Percentiles rank a stretch among this genome's conserved stretches.
Evolutionary conservation across 2,113 vertebrate genomes (phyloP).

Genomic region (Lagenorhynchus albirostris): DNA sequence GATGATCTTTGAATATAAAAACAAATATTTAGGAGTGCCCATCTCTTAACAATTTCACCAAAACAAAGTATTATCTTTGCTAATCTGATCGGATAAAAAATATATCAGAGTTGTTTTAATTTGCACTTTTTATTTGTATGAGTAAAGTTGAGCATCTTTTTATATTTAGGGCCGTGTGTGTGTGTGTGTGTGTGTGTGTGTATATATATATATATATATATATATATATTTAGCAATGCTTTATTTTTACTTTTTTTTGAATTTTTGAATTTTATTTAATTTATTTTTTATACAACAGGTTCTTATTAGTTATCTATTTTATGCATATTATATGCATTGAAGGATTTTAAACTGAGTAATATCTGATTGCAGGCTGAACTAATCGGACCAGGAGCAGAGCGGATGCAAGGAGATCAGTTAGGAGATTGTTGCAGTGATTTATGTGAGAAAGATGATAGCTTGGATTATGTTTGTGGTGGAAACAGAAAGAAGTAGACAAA

Average conservation of each 20-base stretch:
- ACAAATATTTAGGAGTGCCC: neutral
- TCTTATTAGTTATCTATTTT: no score
- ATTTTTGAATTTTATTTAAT: no score
- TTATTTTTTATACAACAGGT: no score
- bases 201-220: no score
- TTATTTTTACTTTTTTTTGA: no score
- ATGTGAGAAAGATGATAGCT: neutral
- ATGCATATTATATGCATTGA: no score
- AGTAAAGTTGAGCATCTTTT: neutral
- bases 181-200: no score
- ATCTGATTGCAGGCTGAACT: neutral
- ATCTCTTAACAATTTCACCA: neutral
- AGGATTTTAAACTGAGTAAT: neutral
- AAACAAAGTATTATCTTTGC: neutral
- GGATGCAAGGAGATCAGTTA: neutral
- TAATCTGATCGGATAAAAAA: neutral
- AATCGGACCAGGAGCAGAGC: neutral
- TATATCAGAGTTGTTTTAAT: neutral
- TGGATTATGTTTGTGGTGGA: neutral
- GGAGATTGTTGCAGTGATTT: neutral
- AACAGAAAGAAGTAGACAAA: neutral
- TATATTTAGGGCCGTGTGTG: neutral
- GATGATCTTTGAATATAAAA: neutral
- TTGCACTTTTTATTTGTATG: neutral
- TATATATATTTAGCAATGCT: no score